phyloP scores from a whole-genome alignment of 2,797 vertebrate species.

The Ctenochaetus hawaiiensis region DNA sequence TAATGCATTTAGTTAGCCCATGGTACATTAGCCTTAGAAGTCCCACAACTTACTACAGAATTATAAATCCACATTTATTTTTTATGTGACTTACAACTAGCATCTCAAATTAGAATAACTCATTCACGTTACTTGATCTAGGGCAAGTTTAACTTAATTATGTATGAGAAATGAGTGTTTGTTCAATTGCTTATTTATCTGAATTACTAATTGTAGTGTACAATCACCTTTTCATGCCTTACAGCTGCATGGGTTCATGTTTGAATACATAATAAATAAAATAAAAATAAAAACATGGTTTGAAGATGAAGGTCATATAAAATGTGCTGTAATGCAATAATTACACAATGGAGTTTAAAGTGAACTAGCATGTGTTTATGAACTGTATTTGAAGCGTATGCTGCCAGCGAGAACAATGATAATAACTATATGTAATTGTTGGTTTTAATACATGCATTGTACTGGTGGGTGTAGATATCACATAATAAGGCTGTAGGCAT shows the following conservation, averaged over 20 bases:
- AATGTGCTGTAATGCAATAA: conserved; percentile 8
- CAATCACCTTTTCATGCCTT: conserved; percentile 27
- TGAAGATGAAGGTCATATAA: conserved; percentile 40
- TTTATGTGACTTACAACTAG: conserved; percentile 59
- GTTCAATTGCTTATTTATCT: conserved; percentile 59
- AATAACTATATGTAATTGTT: conserved; percentile 20
- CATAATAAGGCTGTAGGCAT: conserved; percentile 46
- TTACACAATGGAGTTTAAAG: conserved; percentile 27
- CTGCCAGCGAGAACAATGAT: conserved; percentile 25
- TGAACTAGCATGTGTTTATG: conserved; percentile 26
- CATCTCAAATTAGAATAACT: conserved; percentile 66
- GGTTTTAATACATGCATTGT: conserved; percentile 14
- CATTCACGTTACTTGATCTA: conserved; percentile 64
- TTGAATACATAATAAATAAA: conserved; percentile 19
- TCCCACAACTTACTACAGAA: conserved; percentile 69
- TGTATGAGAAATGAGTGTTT: conserved; percentile 60
- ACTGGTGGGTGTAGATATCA: conserved; percentile 24
- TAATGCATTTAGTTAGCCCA: conserved; percentile 74
- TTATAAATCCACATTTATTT: conserved; percentile 69
- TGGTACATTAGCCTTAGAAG: conserved; percentile 73
- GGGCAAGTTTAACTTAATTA: conserved; percentile 71
- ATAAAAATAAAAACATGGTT: conserved; percentile 23
- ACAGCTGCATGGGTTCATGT: conserved; percentile 31
- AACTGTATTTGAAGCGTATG: conserved; percentile 11
- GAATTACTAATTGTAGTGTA: conserved; percentile 36